phyloP scores from a whole-genome alignment of 2,888 invertebrate genomes.

The Platerodrilus igneus region DNA sequence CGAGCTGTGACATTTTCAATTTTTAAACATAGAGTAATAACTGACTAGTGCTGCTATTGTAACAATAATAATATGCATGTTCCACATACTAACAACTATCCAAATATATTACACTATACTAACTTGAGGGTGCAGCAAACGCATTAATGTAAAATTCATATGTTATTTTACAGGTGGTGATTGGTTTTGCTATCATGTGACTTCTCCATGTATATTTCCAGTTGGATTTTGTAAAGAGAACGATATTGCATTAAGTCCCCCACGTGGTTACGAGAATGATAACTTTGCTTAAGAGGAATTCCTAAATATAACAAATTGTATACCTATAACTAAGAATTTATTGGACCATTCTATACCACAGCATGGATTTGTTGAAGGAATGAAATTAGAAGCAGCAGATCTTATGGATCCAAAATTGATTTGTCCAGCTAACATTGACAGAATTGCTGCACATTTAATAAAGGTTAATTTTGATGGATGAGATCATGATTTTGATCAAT shows the following conservation, averaged over 20 bases:
- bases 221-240: conserved; percentile 88
- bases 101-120: too few relatives aligned
- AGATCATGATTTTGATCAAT: conserved; percentile 96
- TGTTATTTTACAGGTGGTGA: conserved; percentile 74
- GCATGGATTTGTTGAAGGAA: conserved; percentile 87
- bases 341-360: conserved; percentile 74
- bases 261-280: conserved; percentile 60
- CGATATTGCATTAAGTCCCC: conserved; percentile 79
- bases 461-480: conserved; percentile 96
- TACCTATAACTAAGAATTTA: conserved; percentile 69
- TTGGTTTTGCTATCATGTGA: conserved; percentile 95
- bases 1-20: too few relatives aligned
- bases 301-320: conserved; percentile 60
- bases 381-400: conserved; percentile 94
- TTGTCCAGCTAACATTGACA: conserved; percentile 90
- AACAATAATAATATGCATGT: too few relatives aligned
- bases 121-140: too few relatives aligned
- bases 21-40: too few relatives aligned
- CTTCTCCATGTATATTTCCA: conserved; percentile 92
- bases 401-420: conserved; percentile 95
- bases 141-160: too few relatives aligned
- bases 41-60: too few relatives aligned
- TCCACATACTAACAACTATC: too few relatives aligned
- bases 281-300: conserved; percentile 76
- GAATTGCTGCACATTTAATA: conserved; percentile 84